Percentiles rank a stretch among this genome's conserved stretches.
Evolutionary conservation across 53 echinoderm and acorn worm genomes (phyloP).

Genomic region (Arbacia lixula): DNA sequence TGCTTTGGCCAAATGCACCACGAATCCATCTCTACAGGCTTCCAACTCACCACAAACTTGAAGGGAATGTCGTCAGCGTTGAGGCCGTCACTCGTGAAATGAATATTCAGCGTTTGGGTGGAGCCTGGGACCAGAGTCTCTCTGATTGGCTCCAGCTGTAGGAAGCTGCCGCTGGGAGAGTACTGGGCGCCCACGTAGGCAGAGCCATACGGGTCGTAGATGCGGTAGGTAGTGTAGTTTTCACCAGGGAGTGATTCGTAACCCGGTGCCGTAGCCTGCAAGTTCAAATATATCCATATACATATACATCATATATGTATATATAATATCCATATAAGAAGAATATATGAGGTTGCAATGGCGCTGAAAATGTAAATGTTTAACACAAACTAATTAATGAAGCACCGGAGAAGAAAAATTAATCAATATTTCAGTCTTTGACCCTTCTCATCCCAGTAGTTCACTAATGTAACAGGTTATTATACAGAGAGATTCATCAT

Average conservation of each 20-base stretch:
- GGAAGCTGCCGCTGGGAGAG: slow-evolving; percentile 40
- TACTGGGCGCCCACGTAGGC: slow-evolving; percentile 13
- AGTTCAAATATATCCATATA: background rate
- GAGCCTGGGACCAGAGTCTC: slow-evolving; percentile 10
- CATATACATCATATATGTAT: too few species aligned
- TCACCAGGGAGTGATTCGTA: background rate
- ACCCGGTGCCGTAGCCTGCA: slow-evolving; percentile 28
- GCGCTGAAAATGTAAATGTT: too few species aligned
- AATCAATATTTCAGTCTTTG: too few species aligned
- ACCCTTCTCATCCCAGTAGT: too few species aligned
- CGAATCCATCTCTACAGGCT: too few species aligned
- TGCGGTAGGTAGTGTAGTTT: slow-evolving; percentile 10
- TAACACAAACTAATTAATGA: too few species aligned
- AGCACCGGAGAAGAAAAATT: too few species aligned
- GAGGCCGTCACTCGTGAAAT: slow-evolving; percentile 11
- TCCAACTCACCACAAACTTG: slow-evolving; percentile 14
- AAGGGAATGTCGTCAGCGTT: slow-evolving; percentile 6
- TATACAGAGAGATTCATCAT: too few species aligned
- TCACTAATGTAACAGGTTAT: too few species aligned
- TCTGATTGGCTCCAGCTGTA: slow-evolving; percentile 30
- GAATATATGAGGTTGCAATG: too few species aligned
- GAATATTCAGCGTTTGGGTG: background rate
- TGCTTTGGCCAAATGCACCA: too few species aligned
- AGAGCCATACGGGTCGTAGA: slow-evolving; percentile 16
- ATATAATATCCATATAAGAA: too few species aligned